A percentile compares a stretch with the other conserved stretches of the same genome.
Conservation (phyloP, 2,888 invertebrate species). For the Melanostoma mellinum region DNA sequence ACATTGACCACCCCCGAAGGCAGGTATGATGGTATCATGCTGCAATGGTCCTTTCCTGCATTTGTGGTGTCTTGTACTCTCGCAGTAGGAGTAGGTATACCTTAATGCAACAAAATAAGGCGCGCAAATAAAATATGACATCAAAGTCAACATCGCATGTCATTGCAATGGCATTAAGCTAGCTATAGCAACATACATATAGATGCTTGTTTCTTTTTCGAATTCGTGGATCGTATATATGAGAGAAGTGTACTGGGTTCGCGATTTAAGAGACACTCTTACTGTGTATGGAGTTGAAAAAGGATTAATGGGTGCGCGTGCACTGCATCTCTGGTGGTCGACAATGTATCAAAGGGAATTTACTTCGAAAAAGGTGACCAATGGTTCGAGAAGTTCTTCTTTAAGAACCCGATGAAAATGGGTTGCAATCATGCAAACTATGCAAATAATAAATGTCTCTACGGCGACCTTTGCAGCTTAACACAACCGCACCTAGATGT, state of each 20-base stretch:
- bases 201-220: constrained; percentile 18
- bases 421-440: no score
- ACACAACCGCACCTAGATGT: no score
- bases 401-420: no score
- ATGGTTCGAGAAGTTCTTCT: not conserved
- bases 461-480: no score
- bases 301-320: constrained; percentile 73
- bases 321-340: constrained; percentile 79
- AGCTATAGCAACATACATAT: not conserved
- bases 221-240: constrained; percentile 1
- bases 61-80: constrained; percentile 5
- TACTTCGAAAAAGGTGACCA: constrained; percentile 34
- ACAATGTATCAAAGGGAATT: constrained; percentile 77
- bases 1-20: constrained; percentile 74
- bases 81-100: not conserved
- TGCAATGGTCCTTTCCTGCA: constrained; percentile 44
- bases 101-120: constrained; percentile 36
- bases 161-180: constrained; percentile 71
- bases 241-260: constrained; percentile 3
- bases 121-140: constrained; percentile 73
- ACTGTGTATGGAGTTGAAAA: constrained; percentile 49
- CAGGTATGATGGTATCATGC: constrained; percentile 6
- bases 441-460: no score
- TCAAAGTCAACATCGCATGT: constrained; percentile 73
- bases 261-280: constrained; percentile 20